These are phyloP conservation scores for Ellobius talpinus DNA, from an alignment of 2,113 vertebrate species.

Conservation along the genomic window DNA sequence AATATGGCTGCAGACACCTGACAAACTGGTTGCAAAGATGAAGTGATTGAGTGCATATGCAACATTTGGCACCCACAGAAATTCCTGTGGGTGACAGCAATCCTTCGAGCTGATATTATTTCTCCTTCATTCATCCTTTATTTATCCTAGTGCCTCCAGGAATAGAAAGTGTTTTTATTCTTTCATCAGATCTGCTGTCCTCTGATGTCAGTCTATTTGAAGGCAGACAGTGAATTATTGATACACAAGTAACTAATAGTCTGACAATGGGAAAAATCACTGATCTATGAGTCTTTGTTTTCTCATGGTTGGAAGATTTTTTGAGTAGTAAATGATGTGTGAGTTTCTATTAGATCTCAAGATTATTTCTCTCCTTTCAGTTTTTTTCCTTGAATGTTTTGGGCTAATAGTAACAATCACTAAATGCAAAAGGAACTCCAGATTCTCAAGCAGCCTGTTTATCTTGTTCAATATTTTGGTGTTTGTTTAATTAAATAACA, in stretches of 20 bases:
- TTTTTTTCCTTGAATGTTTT: neutral
- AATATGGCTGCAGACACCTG: neutral
- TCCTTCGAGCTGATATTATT: neutral
- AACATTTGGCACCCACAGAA: neutral
- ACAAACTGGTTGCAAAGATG: neutral
- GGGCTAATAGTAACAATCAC: neutral
- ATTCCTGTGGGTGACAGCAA: neutral
- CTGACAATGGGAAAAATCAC: too few species aligned
- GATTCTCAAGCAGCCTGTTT: neutral
- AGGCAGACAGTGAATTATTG: neutral
- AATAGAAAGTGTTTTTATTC: neutral
- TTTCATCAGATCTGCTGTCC: neutral
- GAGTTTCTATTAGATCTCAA: neutral
- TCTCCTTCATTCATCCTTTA: neutral
- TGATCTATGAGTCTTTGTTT: neutral
- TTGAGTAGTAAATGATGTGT: neutral
- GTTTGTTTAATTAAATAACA: neutral
- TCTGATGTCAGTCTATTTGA: neutral
- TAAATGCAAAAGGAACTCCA: neutral
- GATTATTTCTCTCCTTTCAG: neutral
- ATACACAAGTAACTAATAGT: neutral
- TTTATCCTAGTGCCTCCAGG: neutral
- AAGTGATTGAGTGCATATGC: too few species aligned
- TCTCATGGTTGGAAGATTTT: neutral
- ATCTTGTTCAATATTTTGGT: neutral